A percentile compares a stretch with the other conserved stretches of the same genome.
Conservation (phyloP, 2,888 invertebrate species). For the Achlya flavicornis region DNA sequence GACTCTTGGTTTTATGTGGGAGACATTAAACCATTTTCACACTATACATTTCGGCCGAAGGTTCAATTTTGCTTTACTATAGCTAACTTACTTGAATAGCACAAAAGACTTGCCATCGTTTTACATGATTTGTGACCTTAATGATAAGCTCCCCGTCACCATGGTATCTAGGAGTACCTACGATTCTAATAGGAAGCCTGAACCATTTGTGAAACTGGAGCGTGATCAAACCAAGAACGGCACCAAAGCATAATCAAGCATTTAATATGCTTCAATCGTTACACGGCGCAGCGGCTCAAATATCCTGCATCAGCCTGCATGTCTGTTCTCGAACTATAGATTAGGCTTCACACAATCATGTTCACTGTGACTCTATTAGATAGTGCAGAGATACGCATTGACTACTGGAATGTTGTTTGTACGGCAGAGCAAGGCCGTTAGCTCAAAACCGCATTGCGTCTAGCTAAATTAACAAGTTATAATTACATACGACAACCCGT, state of each 20-base stretch:
- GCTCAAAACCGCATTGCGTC: constrained; percentile 5
- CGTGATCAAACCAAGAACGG: neutral
- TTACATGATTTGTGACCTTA: too few relatives aligned
- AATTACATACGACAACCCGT: neutral
- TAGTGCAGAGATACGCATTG: constrained; percentile 2
- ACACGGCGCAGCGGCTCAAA: neutral
- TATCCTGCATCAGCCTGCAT: constrained; percentile 1
- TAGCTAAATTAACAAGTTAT: constrained; percentile 6
- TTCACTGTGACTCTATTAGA: neutral
- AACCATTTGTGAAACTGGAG: neutral
- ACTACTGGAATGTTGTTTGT: neutral
- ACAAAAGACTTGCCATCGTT: too few relatives aligned
- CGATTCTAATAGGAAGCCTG: neutral
- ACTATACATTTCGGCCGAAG: too few relatives aligned
- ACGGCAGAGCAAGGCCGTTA: constrained; percentile 3
- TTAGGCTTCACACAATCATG: neutral
- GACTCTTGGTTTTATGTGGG: neutral
- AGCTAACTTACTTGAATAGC: too few relatives aligned
- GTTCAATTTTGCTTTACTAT: too few relatives aligned
- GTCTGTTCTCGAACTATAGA: neutral
- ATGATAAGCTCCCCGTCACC: too few relatives aligned
- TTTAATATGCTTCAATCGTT: neutral
- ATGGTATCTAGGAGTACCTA: too few relatives aligned
- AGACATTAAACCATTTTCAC: too few relatives aligned
- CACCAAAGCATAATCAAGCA: neutral